Evolutionary conservation across 2,113 vertebrate genomes (phyloP).

Genomic region (Myiopsitta monachus): DNA sequence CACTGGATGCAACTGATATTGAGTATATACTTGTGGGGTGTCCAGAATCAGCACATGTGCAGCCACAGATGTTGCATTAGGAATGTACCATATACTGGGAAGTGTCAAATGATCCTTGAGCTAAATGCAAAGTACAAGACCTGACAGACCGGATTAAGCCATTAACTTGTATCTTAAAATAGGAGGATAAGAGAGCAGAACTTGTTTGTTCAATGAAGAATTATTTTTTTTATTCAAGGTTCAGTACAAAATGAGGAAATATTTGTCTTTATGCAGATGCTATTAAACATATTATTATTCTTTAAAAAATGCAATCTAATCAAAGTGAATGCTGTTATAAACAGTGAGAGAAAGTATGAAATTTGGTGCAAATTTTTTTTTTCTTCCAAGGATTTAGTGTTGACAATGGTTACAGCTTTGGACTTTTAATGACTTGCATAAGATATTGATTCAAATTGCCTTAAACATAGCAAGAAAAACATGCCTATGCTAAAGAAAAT

Average conservation of each 20-base stretch:
- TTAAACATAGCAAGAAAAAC: not conserved
- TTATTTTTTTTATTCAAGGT: not conserved
- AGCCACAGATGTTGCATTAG: not conserved
- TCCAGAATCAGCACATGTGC: not conserved
- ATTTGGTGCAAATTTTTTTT: not conserved
- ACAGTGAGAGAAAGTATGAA: not conserved
- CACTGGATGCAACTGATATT: too few species aligned
- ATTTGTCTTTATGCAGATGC: not conserved
- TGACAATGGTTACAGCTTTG: not conserved
- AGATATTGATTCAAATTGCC: constrained; percentile 19
- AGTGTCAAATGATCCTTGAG: not conserved
- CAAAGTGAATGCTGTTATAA: not conserved
- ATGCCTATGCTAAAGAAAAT: not conserved
- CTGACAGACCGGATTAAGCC: not conserved
- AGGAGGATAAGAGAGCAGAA: not conserved
- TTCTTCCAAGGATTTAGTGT: not conserved
- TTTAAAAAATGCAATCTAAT: not conserved
- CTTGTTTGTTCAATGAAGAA: not conserved
- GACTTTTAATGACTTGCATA: not conserved
- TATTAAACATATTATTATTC: not conserved
- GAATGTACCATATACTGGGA: not conserved
- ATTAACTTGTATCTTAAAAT: not conserved
- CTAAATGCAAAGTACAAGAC: not conserved
- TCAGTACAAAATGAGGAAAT: not conserved
- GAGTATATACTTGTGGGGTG: not conserved